Base-by-base conservation (phyloP, 2,113 vertebrate species). In the Stigmatopora nigra region DNA sequence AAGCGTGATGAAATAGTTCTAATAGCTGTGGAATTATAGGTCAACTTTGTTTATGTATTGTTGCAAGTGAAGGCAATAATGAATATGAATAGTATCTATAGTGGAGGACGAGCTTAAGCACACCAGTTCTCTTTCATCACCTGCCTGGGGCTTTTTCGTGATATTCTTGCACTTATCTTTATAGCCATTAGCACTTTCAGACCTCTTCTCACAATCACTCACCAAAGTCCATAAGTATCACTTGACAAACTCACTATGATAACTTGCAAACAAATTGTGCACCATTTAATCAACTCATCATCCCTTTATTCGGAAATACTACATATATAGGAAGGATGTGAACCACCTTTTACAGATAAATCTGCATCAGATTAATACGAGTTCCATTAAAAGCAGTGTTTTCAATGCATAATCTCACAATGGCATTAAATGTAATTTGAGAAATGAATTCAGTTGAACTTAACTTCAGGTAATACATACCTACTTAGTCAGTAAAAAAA, bases 121-220 rank as follows among this genome's bases (percentile, higher is more conserved):
- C 79, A 82, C 84, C 82, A 84, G 78, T 80, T 84, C 76, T 81
- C 80, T 84, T 80, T 82, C 85, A 81, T 81, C 82, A 79, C 79
- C 84, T 82, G 90, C 90, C 88, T 83, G 82, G 86, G 89, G 89
- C 90, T 87, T 80, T 86, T 80, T 74, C 74, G 60, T 80, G 84
- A 82, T 88, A 91, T 91, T 90, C 87, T 89, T 86, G 81, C 82
- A 89, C 87, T 90, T 91, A 92, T 92, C 90, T 90, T 89, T 89
- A 88, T 84, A 88, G 87, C 87, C 88, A 87, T 90, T 88, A 86
- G 77, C 76, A 67, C 81, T 88, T 86, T 89, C 84, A 65, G 25
- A 68, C 85, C 80, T 82, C 91, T 91, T 89, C 82, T 87, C 84
- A 86, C 78, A 78, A 86, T 92, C 91, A 91, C 74, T 75, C 61